Evolutionary conservation across 2,113 vertebrate genomes (phyloP), one percentile per base, ranked within the genome.

Genomic region (Deroptyus accipitrinus): DNA sequence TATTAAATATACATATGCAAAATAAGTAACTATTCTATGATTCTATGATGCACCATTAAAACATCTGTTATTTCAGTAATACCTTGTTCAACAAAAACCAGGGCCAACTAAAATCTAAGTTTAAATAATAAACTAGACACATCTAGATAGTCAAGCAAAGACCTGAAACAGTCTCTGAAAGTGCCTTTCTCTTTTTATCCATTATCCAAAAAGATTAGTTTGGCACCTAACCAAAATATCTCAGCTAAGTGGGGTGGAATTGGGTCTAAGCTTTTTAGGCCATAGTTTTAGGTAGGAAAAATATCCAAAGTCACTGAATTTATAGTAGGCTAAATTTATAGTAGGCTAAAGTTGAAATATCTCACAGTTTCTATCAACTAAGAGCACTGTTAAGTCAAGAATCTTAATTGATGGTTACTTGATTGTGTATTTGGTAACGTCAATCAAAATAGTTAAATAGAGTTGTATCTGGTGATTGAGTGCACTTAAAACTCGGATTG

Each of bases 391-490:
- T 76, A 49, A 84, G 49, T 23, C 46, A 63, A 30, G 46, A 90
- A 62, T 66, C 9, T 54, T 78, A 78, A 67, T 2, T 61, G 69
- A n/a, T 61, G 27, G 20, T 48, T 30, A 23, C 35, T 66, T 63
- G 61, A 24, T 41, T 64, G 13, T 46, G 17, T 63, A 10, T 70
- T 74, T 84, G 55, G 35, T 84, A 67, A 62, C 91, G 73, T 51
- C 55, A 77, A 42, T 92, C 83, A 88, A 92, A 95, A 59, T 94
- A 85, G 96, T 95, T 69, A 92, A 87, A 87, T 76, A 44, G 7
- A 86, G 37, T 25, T 5, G 3, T 72, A 35, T 87, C 68, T 70
- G 46, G 51, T 79, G 55, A 64, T 2, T 70, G 49, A 86, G 19
- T 52, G 73, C 37, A 28, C n/a, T 79, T 67, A 80, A 70, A 77